phyloP scores from a whole-genome alignment of 2,888 invertebrate species.

The Macrophya alboannulata region DNA sequence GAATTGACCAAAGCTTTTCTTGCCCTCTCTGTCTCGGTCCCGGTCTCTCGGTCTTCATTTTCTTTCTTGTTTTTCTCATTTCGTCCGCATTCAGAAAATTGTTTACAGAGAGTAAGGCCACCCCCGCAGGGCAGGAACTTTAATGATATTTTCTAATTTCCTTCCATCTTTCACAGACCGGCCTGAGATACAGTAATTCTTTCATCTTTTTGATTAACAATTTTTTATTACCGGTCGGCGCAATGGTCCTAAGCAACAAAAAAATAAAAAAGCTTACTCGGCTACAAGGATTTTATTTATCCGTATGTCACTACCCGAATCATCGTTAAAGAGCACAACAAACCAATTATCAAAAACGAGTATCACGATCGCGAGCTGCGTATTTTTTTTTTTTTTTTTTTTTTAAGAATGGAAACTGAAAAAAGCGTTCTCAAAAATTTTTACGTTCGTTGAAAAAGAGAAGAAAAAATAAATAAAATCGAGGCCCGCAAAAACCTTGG shows the following conservation, averaged over 20 bases:
- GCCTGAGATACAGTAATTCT: neutral
- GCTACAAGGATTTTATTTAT: neutral
- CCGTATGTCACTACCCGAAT: neutral
- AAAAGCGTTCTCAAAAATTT: neutral
- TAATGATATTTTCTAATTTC: slow-evolving; percentile 39
- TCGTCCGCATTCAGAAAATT: slow-evolving; percentile 58
- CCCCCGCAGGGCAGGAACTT: slow-evolving; percentile 28
- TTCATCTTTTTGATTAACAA: slow-evolving; percentile 12
- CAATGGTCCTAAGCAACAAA: neutral
- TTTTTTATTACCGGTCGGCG: neutral
- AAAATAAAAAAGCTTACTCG: neutral
- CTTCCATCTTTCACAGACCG: slow-evolving; percentile 3
- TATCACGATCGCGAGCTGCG: neutral
- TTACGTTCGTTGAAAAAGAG: neutral
- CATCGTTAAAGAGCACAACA: neutral
- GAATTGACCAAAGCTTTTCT: slow-evolving; percentile 55
- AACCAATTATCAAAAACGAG: neutral
- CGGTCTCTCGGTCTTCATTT: neutral
- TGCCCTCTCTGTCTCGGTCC: neutral
- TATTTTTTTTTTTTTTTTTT: neutral
- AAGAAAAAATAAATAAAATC: neutral
- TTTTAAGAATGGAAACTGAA: no score
- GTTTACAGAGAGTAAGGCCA: slow-evolving; percentile 62
- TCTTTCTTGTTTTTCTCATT: slow-evolving; percentile 46
- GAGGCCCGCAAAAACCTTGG: neutral